Percentiles rank a stretch among this genome's conserved stretches.
phyloP scores from a whole-genome alignment of 1,140 invertebrate genomes.

The Musca domestica region DNA sequence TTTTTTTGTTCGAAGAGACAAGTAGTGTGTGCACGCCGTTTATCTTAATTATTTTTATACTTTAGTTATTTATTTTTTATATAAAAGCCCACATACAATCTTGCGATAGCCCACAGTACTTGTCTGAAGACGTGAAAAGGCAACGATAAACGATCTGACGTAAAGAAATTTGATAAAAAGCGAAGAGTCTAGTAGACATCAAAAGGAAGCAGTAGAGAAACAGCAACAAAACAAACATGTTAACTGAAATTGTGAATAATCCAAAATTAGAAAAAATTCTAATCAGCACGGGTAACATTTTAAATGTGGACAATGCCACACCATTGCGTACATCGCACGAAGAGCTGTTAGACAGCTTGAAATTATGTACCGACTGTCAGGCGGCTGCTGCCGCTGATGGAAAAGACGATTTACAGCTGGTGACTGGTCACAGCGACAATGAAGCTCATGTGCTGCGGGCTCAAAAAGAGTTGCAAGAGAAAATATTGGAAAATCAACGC shows the following conservation, averaged over 20 bases:
- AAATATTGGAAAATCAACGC: constrained; percentile 61
- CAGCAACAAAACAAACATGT: constrained; percentile 31
- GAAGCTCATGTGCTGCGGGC: constrained; percentile 54
- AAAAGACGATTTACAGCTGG: constrained; percentile 33
- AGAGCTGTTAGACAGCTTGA: constrained; percentile 59
- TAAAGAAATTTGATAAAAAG: too few species aligned
- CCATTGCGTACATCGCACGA: constrained; percentile 77
- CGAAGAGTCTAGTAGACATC: too few species aligned
- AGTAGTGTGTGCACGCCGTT: too few species aligned
- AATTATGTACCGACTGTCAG: constrained; percentile 42
- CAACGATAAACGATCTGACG: too few species aligned
- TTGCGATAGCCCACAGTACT: too few species aligned
- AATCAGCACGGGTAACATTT: constrained; percentile 84
- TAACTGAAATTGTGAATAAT: constrained; percentile 43
- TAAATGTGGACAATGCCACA: constrained; percentile 74
- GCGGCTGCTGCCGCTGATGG: constrained; percentile 27
- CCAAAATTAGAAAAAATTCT: constrained; percentile 51
- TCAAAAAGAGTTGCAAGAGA: constrained; percentile 60
- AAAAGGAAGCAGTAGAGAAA: not conserved
- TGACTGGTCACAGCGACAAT: constrained; percentile 31
- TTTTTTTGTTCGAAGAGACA: too few species aligned
- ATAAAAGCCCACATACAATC: too few species aligned
- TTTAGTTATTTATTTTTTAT: too few species aligned
- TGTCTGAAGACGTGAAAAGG: too few species aligned
- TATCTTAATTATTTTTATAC: too few species aligned